Conservation (phyloP, 2,888 invertebrate genomes). For the Ornithoptera priamus region DNA sequence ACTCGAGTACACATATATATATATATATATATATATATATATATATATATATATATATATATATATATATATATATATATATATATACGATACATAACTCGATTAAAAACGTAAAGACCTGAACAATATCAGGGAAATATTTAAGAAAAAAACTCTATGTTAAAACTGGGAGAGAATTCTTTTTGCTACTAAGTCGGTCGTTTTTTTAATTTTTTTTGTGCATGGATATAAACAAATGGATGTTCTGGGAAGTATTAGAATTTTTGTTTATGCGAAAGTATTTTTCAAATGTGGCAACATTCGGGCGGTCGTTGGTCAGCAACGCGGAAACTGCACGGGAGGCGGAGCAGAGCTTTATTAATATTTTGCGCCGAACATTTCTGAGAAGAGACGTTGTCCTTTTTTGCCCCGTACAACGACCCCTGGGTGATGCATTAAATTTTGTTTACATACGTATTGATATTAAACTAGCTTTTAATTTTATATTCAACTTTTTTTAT, state of each 20-base stretch:
- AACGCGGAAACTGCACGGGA: constrained; percentile 51
- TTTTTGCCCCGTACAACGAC: constrained; percentile 56
- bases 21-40: too few relatives aligned
- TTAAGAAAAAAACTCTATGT: too few relatives aligned
- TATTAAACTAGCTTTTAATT: constrained; percentile 35
- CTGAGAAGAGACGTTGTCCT: constrained; percentile 71
- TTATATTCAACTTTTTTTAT: not conserved
- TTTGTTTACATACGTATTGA: constrained; percentile 46
- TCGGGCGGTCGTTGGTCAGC: constrained; percentile 17
- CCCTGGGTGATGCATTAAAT: constrained; percentile 48
- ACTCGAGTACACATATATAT: too few relatives aligned
- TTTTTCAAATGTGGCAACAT: constrained; percentile 22
- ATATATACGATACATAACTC: too few relatives aligned
- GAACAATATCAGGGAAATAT: too few relatives aligned
- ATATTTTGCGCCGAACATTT: constrained; percentile 58
- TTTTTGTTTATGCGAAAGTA: constrained; percentile 10
- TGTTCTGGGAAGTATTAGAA: constrained; percentile 27
- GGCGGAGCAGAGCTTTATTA: constrained; percentile 48
- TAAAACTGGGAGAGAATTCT: too few relatives aligned
- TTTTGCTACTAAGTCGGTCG: too few relatives aligned
- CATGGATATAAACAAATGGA: not conserved
- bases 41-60: too few relatives aligned
- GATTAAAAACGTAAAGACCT: too few relatives aligned
- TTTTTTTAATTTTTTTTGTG: too few relatives aligned
- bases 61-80: too few relatives aligned